Evolutionary conservation across 2,888 invertebrate species (phyloP).

Genomic region (Aspidiotus destructor): DNA sequence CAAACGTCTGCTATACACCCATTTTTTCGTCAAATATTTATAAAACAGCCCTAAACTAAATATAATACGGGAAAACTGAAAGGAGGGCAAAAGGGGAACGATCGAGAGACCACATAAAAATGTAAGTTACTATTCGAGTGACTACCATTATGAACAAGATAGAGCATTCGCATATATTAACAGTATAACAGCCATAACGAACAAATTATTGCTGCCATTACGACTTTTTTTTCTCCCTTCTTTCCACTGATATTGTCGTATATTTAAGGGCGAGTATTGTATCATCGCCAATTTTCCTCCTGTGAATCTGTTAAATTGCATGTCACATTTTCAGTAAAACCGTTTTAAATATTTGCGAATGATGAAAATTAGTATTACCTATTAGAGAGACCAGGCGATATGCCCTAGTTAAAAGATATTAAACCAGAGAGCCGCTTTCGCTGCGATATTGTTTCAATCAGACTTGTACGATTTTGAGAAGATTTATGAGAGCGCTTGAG

Average conservation of each 20-base stretch:
- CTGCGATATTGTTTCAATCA: no score
- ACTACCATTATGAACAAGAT: not conserved
- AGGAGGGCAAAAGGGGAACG: not conserved
- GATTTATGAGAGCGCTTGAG: no score
- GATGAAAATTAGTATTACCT: no score
- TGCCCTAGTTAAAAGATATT: no score
- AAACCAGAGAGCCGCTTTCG: no score
- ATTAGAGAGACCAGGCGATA: no score
- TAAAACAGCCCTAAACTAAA: no score
- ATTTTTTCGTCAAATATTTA: no score
- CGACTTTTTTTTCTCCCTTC: not conserved
- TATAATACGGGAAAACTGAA: not conserved
- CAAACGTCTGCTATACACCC: not conserved
- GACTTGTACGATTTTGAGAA: no score
- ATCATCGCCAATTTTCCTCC: constrained; percentile 3
- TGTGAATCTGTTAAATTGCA: not conserved
- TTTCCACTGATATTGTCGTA: not conserved
- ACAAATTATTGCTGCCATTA: constrained; percentile 1
- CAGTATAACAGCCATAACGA: not conserved
- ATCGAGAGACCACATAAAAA: not conserved
- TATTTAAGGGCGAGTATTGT: not conserved
- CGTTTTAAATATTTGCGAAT: no score
- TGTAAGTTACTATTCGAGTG: not conserved
- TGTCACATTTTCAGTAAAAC: no score
- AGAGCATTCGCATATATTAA: not conserved